These are phyloP conservation scores for Heliconius aoede DNA, from an alignment of 2,888 invertebrate species.

Conservation along the genomic window DNA sequence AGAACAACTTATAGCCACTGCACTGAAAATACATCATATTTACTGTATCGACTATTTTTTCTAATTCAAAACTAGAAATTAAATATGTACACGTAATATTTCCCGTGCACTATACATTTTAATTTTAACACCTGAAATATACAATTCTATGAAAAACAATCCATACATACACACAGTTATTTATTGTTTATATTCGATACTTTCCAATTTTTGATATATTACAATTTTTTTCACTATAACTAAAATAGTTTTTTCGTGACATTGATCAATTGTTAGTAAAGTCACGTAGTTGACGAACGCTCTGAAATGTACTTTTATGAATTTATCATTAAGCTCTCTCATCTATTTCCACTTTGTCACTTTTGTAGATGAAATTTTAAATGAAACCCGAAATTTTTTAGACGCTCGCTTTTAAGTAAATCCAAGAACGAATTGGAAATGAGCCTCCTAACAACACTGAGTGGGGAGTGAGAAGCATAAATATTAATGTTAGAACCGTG, in stretches of 20 bases:
- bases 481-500: slow-evolving; percentile 76
- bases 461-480: slow-evolving; percentile 73
- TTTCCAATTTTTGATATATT: slow-evolving; percentile 34
- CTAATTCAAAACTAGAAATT: not conserved
- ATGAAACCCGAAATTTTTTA: slow-evolving; percentile 68
- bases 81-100: not conserved
- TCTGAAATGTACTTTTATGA: slow-evolving; percentile 37
- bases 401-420: slow-evolving; percentile 68
- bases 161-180: not conserved
- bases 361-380: slow-evolving; percentile 64
- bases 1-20: not conserved
- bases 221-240: slow-evolving; percentile 10
- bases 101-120: not conserved
- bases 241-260: slow-evolving; percentile 32
- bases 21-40: not conserved
- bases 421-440: slow-evolving; percentile 78
- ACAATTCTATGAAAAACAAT: not conserved
- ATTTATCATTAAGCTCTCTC: slow-evolving; percentile 35
- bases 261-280: slow-evolving; percentile 40
- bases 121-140: not conserved
- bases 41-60: not conserved
- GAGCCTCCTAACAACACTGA: slow-evolving; percentile 73
- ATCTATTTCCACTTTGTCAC: slow-evolving; percentile 51
- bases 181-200: slow-evolving; percentile 15
- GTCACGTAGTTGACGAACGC: slow-evolving; percentile 38